These are phyloP conservation scores for Polyommatus iphigenia DNA, from an alignment of 2,888 invertebrate species.

Conservation along the genomic window DNA sequence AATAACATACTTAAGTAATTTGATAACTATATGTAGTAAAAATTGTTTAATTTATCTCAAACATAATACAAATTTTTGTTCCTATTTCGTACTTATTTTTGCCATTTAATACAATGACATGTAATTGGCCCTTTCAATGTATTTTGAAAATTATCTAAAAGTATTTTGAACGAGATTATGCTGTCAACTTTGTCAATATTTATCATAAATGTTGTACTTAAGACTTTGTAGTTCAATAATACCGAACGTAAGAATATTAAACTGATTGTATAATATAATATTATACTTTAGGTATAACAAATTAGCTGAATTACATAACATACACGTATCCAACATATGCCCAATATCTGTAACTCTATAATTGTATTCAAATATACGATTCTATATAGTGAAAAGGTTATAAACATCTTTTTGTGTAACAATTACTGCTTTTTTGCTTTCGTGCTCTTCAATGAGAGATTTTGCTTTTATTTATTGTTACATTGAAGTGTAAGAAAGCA, in stretches of 20 bases:
- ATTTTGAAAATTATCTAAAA: neutral
- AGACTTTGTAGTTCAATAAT: neutral
- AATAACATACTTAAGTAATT: no score
- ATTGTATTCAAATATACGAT: neutral
- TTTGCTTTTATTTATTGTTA: neutral
- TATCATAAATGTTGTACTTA: neutral
- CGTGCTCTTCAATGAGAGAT: neutral
- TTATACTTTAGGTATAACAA: neutral
- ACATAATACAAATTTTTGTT: slow-evolving; percentile 14
- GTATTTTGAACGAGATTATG: neutral
- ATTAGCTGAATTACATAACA: neutral
- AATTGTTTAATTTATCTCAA: no score
- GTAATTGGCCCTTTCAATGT: no score
- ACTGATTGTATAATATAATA: neutral
- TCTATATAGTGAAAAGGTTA: neutral
- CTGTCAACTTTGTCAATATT: neutral
- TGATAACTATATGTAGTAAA: no score
- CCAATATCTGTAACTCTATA: neutral
- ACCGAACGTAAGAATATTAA: neutral
- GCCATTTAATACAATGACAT: neutral
- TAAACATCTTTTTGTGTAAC: neutral
- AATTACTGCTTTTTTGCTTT: neutral
- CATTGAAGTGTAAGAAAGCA: neutral
- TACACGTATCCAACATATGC: neutral
- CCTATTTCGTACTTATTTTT: slow-evolving; percentile 23